Conservation (phyloP, 2,113 vertebrate genomes). For the Pluvialis apricaria region DNA sequence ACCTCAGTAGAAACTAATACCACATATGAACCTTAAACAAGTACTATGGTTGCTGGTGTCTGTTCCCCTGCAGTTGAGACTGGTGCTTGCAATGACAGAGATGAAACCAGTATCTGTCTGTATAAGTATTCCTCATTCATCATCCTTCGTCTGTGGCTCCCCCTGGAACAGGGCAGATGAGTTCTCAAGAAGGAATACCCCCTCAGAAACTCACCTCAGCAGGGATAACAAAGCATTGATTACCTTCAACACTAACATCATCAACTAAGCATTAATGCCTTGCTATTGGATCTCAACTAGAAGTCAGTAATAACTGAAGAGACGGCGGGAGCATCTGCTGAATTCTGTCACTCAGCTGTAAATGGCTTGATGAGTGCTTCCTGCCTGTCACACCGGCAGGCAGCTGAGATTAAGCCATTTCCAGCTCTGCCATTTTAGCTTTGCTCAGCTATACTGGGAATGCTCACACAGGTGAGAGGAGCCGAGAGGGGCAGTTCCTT, state of each 20-base stretch:
- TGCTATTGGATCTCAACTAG: neutral
- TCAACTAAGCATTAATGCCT: neutral
- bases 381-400: neutral
- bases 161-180: neutral
- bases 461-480: neutral
- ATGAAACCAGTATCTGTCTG: neutral
- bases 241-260: neutral
- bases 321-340: neutral
- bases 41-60: neutral
- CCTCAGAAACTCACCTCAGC: neutral
- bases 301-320: neutral
- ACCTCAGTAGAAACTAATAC: neutral
- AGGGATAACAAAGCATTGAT: neutral
- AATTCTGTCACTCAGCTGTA: neutral
- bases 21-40: neutral
- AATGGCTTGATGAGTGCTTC: neutral
- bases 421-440: neutral
- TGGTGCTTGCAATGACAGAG: neutral
- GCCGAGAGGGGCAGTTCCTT: neutral
- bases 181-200: neutral
- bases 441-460: neutral
- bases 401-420: neutral
- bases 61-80: neutral
- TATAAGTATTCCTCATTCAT: neutral
- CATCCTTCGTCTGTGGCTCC: neutral